A percentile compares a stretch with the other conserved stretches of the same genome.
Evolutionary conservation across 2,113 vertebrate species (phyloP).

Genomic region (Dipodomys ordii): DNA sequence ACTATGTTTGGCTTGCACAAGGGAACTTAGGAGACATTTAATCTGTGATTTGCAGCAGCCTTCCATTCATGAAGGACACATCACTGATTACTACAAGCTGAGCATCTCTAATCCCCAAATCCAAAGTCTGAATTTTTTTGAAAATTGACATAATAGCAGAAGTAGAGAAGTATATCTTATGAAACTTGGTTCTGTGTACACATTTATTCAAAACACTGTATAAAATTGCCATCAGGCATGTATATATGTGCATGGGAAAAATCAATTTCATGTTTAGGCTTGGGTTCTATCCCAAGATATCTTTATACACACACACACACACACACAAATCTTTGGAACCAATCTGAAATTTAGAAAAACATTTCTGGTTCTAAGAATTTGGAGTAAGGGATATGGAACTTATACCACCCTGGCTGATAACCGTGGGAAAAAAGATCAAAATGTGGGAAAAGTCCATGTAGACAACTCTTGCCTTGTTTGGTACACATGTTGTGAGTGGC

Average conservation of each 20-base stretch:
- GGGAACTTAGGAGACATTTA: slow-evolving; percentile 1
- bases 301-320: background rate
- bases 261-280: background rate
- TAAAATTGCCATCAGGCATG: background rate
- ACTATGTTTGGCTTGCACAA: background rate
- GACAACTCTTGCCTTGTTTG: background rate
- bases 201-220: background rate
- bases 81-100: background rate
- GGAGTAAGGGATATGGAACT: background rate
- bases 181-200: background rate
- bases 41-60: background rate
- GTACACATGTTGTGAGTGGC: background rate
- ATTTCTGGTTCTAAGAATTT: background rate
- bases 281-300: background rate
- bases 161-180: background rate
- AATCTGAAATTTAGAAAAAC: background rate
- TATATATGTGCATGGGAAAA: background rate
- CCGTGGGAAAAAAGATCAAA: background rate
- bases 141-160: background rate
- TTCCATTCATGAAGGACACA: background rate
- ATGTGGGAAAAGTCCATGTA: background rate
- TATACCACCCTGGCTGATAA: background rate
- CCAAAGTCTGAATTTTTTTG: background rate
- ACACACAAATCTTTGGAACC: background rate
- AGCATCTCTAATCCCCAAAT: background rate